Base-by-base conservation (phyloP, 2,113 vertebrate genomes). In the Peromyscus polionotus region DNA sequence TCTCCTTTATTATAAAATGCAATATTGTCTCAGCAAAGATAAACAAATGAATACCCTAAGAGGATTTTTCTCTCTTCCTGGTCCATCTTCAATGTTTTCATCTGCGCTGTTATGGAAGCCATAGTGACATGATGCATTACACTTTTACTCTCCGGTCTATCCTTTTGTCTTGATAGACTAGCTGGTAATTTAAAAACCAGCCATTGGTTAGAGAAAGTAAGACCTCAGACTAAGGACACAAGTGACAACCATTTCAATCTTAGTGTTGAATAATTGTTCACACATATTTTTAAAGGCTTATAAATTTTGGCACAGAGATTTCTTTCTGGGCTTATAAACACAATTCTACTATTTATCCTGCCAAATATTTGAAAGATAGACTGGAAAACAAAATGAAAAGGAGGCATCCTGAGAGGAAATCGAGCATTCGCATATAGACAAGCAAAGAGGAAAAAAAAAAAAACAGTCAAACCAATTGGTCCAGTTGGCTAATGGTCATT, bases 401-500 rank as follows among this genome's bases (percentile, higher is more conserved):
- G 42, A 57, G 12, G 33, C 72, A 81, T 87, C 61, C 36, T 72
- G 51, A 81, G 7, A 95, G 2, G 45, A 97, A 96, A 86, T 89
- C 13, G 90, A 94, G 95, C 85, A 94, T 96, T 85, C 92, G 85
- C 48, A 93, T 13, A 59, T 73, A 93, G 48, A n/a, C 85, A 94
- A 77, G 39, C 54, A 95, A 95, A 81, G 7, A 59, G 80, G 80
- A 13, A 76, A 79, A 42, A 75, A 75, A 42, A 42, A 79, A 42
- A 75, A 75, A 84, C 3, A 80, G 33, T 85, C 42, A 84, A 96
- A 92, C 63, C 28, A 92, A 91, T 94, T 79, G 89, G 54, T 96
- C 85, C 88, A 91, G 45, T 95, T 95, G 65, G 95, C 70, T 96
- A 94, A 97, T 73, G 70, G 10, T 63, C 65, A 91, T 92, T 87